Conservation (phyloP, 2,888 invertebrate genomes). For the Diarsia rubi region DNA sequence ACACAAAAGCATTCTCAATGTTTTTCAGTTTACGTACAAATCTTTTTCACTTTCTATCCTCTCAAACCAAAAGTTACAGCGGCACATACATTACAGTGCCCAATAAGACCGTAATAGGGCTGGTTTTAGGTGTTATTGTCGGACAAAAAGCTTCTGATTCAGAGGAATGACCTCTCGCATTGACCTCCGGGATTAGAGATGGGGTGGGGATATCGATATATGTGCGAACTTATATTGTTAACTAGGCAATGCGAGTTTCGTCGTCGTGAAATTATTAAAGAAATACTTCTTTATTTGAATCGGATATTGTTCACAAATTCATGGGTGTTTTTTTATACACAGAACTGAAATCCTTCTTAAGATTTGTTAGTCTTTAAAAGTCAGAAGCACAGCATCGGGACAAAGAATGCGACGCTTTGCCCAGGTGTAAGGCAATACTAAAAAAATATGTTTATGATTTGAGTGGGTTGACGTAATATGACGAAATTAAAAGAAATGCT, state of each 20-base stretch:
- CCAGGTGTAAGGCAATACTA: too few relatives aligned
- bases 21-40: constrained; percentile 30
- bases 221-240: not conserved
- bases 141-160: constrained; percentile 73
- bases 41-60: constrained; percentile 19
- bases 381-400: too few relatives aligned
- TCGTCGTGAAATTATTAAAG: not conserved
- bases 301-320: not conserved
- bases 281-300: not conserved
- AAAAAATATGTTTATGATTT: too few relatives aligned
- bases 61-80: constrained; percentile 50
- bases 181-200: constrained; percentile 73
- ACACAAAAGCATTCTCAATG: not conserved
- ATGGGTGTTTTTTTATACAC: too few relatives aligned
- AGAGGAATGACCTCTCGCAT: constrained; percentile 73
- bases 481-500: not conserved
- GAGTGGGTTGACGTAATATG: not conserved
- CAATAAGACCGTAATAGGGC: constrained; percentile 54
- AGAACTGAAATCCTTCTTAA: too few relatives aligned
- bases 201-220: constrained; percentile 50
- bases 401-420: too few relatives aligned
- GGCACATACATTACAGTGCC: constrained; percentile 51
- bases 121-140: constrained; percentile 64
- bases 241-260: too few relatives aligned
- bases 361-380: too few relatives aligned